phyloP scores from a whole-genome alignment of 2,113 vertebrate genomes.

The Corvus cornix region DNA sequence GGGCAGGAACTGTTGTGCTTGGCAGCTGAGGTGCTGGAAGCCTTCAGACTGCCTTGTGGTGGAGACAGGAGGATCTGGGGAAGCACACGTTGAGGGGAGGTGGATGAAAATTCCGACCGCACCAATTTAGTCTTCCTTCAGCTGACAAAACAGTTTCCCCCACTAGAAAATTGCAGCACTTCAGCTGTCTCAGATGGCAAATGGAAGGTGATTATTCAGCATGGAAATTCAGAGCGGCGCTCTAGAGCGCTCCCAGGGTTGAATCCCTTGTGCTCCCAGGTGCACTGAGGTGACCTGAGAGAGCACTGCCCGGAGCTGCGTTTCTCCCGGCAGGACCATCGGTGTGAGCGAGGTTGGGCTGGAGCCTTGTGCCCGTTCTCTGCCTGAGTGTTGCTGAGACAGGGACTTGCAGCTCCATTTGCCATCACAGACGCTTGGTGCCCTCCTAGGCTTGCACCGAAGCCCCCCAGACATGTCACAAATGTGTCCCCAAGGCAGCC shows the following conservation, averaged over 20 bases:
- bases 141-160: conserved; percentile 12
- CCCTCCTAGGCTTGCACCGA: background rate
- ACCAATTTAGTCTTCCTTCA: background rate
- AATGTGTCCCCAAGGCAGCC: background rate
- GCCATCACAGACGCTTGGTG: background rate
- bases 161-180: background rate
- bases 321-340: rapidly evolving
- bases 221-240: background rate
- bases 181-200: background rate
- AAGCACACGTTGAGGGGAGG: background rate
- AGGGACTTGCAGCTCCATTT: background rate
- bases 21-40: background rate
- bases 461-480: no score
- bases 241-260: background rate
- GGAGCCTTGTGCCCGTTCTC: background rate
- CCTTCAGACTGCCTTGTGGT: background rate
- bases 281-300: background rate
- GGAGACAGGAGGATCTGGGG: background rate
- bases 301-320: background rate
- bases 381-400: background rate
- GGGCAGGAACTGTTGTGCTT: background rate
- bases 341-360: rapidly evolving
- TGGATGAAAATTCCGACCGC: background rate
- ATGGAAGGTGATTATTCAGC: background rate
- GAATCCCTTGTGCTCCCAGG: background rate